Conservation (phyloP, 1,140 invertebrate genomes). For the Oryctes rhinoceros region DNA sequence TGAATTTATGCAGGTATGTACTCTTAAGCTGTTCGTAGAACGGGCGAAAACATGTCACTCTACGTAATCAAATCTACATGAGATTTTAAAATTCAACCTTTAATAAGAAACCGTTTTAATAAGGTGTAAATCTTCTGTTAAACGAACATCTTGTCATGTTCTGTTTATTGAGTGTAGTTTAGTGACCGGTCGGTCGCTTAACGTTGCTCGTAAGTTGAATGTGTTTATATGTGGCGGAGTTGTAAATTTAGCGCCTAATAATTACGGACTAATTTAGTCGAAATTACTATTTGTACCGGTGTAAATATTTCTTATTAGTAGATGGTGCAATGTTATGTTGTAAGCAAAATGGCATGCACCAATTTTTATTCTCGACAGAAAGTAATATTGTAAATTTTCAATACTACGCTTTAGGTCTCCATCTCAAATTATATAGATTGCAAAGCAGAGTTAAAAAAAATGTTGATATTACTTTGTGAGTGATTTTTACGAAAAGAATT, state of each 20-base stretch:
- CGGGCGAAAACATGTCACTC: not conserved
- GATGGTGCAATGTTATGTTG: not conserved
- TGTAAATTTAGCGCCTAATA: not conserved
- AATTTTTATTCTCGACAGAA: too few relatives aligned
- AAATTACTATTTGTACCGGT: not conserved
- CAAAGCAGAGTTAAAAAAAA: too few relatives aligned
- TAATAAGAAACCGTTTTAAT: constrained; percentile 11
- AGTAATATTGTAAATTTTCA: too few relatives aligned
- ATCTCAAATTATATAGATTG: too few relatives aligned
- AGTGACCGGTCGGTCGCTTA: not conserved
- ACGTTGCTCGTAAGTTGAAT: not conserved
- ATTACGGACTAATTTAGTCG: constrained; percentile 9
- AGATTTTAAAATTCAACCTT: not conserved
- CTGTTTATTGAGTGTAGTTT: not conserved
- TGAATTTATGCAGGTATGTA: too few relatives aligned
- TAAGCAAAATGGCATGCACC: not conserved
- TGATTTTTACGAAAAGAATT: too few relatives aligned
- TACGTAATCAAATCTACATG: not conserved
- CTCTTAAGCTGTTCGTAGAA: not conserved
- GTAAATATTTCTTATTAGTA: not conserved
- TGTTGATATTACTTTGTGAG: too few relatives aligned
- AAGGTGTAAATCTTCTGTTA: not conserved
- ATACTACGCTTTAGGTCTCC: too few relatives aligned
- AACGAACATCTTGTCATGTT: constrained; percentile 14
- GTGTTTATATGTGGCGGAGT: not conserved